Conservation (phyloP, 2,888 invertebrate genomes). For the Eristalis pertinax region DNA sequence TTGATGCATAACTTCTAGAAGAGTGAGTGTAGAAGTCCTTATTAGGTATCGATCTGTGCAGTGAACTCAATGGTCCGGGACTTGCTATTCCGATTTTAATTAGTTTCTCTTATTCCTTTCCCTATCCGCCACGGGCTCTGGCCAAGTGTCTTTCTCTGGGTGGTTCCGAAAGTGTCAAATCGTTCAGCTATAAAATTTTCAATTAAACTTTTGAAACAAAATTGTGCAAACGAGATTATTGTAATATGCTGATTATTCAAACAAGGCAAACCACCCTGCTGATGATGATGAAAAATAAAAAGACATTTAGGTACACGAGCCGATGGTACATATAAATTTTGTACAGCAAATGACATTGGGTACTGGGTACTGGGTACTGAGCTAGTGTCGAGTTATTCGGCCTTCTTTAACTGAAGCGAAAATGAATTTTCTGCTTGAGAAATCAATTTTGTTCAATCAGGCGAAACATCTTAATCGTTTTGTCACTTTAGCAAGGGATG, state of each 20-base stretch:
- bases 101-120: slow-evolving; percentile 38
- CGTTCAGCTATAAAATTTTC: slow-evolving; percentile 72
- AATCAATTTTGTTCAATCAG: slow-evolving; percentile 64
- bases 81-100: slow-evolving; percentile 56
- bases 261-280: not conserved
- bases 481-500: slow-evolving; percentile 40
- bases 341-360: slow-evolving; percentile 50
- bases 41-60: slow-evolving; percentile 36
- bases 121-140: not conserved
- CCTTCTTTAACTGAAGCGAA: slow-evolving; percentile 54
- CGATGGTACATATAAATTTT: slow-evolving; percentile 58
- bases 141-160: not conserved
- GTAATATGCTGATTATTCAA: slow-evolving; percentile 69
- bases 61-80: slow-evolving; percentile 42
- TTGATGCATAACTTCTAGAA: slow-evolving; percentile 21
- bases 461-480: slow-evolving; percentile 69
- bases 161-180: slow-evolving; percentile 56
- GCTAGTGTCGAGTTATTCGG: slow-evolving; percentile 18
- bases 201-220: slow-evolving; percentile 71
- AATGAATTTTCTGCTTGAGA: slow-evolving; percentile 66
- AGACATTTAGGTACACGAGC: not conserved
- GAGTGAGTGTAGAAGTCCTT: slow-evolving; percentile 40
- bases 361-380: not conserved
- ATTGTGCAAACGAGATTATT: slow-evolving; percentile 69
- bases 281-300: not conserved